Base-by-base conservation (phyloP, 2,888 invertebrate species). In the Ochropleura leucogaster region DNA sequence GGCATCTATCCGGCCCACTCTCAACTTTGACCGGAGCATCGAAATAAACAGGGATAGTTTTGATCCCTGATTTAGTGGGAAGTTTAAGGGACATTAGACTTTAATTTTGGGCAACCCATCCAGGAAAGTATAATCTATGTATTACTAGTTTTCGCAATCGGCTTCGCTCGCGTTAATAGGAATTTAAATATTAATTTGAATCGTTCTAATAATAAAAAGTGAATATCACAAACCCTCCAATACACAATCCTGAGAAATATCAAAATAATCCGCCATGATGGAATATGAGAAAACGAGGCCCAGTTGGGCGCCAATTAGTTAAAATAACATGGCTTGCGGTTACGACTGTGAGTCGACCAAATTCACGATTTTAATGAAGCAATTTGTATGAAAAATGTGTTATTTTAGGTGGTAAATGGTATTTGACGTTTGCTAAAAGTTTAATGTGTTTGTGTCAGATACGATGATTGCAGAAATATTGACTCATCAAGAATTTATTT, bases 1-100 rank as follows among this genome's bases (percentile, higher is more conserved):
- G 65, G 4, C 47, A 59, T 40, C 12, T n/a, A 73, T 64, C 42
- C n/a, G 46, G 47, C 16, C 18, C 18, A 46, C 40, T 68, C 59
- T n/a, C 40, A 65, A 68, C 20, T 75, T 74, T n/a, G 47, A 44
- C 60, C n/a, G 40, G 44, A 12, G 63, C 51, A 57, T 42, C 47
- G 40, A 57, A 64, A 79, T 57, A 59, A 46, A 51, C 30, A 49
- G 6, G 30, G 9, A 42, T 46, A 14, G 51, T 40, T 46, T 74
- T 57, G 62, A 77, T 51, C 49, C n/a, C 18, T n/a, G 16, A 16
- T 80, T 80, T 73, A 62, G 44, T 46, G 9, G 7, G 3, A 53
- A 62, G 6, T 62, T 79, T 44, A 14, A 72, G 16, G n/a, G n/a
- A 49, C 12, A 20, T 40, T 8, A 18, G 3, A n/a, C 46, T 6